Percentiles rank a stretch among this genome's conserved stretches.
Conservation (phyloP, 2,888 invertebrate genomes). For the Phyto melanocephala region DNA sequence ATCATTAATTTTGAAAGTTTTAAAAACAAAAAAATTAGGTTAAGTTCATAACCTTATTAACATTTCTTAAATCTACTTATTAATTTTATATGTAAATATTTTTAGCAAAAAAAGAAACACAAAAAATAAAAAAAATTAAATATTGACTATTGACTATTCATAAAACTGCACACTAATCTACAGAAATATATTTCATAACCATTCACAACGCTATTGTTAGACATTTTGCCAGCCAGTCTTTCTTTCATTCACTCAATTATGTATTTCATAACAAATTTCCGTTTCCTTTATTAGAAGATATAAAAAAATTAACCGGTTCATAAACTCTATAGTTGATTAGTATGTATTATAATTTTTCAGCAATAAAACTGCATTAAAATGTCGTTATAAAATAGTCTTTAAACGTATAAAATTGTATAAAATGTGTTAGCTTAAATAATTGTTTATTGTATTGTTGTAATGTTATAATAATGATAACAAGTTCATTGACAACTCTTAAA, state of each 20-base stretch:
- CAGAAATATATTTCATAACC: neutral
- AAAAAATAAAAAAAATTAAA: neutral
- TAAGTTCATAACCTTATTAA: neutral
- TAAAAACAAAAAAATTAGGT: neutral
- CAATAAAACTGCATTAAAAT: neutral
- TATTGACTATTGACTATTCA: neutral
- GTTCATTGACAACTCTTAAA: slow-evolving; percentile 40
- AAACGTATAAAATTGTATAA: neutral
- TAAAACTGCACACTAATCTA: neutral
- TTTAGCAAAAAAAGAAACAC: neutral
- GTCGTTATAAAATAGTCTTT: neutral
- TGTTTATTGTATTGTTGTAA: neutral
- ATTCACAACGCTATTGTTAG: neutral
- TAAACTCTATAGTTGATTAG: slow-evolving; percentile 7
- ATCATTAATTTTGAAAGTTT: too few relatives aligned
- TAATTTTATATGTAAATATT: too few relatives aligned
- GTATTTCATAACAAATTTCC: slow-evolving; percentile 23
- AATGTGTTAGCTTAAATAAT: neutral
- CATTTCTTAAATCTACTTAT: too few relatives aligned
- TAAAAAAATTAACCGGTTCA: neutral
- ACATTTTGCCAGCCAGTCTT: neutral
- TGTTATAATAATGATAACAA: slow-evolving; percentile 17
- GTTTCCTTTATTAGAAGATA: slow-evolving; percentile 24
- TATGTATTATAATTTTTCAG: neutral
- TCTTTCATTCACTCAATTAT: neutral